Percentiles rank a stretch among this genome's conserved stretches.
phyloP scores from a whole-genome alignment of 2,888 invertebrate genomes.

The Elegia similella region DNA sequence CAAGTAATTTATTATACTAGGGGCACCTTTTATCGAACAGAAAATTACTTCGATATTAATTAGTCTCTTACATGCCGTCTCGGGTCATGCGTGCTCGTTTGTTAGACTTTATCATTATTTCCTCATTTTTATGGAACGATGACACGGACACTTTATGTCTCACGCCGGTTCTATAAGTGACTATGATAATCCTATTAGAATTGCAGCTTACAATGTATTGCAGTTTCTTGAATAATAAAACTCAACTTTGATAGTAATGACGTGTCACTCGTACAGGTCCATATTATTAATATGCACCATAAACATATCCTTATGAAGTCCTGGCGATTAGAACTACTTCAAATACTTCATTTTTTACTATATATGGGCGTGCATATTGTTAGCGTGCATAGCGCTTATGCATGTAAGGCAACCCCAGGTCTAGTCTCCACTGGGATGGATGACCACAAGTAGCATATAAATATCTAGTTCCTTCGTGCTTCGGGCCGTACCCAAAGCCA shows the following conservation, averaged over 20 bases:
- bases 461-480: no score
- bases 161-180: neutral
- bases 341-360: no score
- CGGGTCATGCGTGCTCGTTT: neutral
- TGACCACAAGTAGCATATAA: no score
- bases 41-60: constrained; percentile 19
- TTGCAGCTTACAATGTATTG: neutral
- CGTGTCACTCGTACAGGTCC: no score
- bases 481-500: no score
- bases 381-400: no score
- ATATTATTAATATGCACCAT: no score
- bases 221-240: neutral
- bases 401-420: no score
- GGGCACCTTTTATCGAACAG: constrained; percentile 10
- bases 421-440: no score
- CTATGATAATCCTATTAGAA: neutral
- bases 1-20: constrained; percentile 14
- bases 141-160: neutral
- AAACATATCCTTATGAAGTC: no score
- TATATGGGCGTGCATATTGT: no score
- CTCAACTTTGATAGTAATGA: neutral
- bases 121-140: neutral
- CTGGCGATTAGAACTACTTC: no score
- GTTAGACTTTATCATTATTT: neutral
- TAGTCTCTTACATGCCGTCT: constrained; percentile 14